Conservation (phyloP, 2,113 vertebrate genomes). For the Lophius piscatorius region DNA sequence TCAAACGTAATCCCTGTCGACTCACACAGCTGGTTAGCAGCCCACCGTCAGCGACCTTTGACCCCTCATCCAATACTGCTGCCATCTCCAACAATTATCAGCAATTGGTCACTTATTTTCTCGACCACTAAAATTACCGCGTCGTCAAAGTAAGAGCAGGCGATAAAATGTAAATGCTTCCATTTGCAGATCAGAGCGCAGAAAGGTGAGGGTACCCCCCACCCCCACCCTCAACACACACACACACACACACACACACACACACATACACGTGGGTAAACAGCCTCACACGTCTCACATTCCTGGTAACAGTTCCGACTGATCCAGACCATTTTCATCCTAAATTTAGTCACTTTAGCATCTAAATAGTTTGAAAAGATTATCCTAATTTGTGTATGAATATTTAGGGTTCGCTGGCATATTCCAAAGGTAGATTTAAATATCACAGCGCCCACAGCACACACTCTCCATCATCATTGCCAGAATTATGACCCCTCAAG, state of each 20-base stretch:
- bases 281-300: slow-evolving; percentile 13
- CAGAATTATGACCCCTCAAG: slow-evolving; percentile 61
- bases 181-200: slow-evolving; percentile 75
- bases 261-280: slow-evolving; percentile 53
- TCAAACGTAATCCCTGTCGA: slow-evolving; percentile 74
- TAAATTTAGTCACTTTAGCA: no score
- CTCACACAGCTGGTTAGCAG: slow-evolving; percentile 85
- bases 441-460: slow-evolving; percentile 11
- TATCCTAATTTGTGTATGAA: neutral
- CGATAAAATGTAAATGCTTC: slow-evolving; percentile 83
- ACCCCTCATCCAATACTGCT: slow-evolving; percentile 74
- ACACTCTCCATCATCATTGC: slow-evolving; percentile 46
- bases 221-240: no score
- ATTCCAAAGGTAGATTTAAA: slow-evolving; percentile 8
- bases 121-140: slow-evolving; percentile 84
- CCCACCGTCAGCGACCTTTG: slow-evolving; percentile 70
- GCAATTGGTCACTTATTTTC: slow-evolving; percentile 90
- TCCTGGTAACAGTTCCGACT: no score
- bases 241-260: slow-evolving; percentile 30
- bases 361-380: no score
- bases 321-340: no score
- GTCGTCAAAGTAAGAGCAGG: slow-evolving; percentile 75
- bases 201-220: no score
- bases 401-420: no score
- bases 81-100: slow-evolving; percentile 84